Evolutionary conservation across 2,113 vertebrate species (phyloP).

Genomic region (Callorhinus ursinus): DNA sequence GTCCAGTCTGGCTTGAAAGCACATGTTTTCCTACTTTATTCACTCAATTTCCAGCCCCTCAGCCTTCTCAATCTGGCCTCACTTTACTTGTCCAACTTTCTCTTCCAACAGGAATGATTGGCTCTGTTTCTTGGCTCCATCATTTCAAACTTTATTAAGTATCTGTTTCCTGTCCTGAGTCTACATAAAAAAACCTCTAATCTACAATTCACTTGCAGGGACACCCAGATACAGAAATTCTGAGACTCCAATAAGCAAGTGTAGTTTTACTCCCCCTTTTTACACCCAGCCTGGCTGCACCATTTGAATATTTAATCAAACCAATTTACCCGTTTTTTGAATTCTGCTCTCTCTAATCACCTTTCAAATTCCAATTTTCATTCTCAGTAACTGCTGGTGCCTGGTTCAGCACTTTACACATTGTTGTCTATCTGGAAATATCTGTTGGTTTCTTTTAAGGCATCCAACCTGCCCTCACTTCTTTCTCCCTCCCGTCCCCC

Average conservation of each 20-base stretch:
- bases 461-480: neutral
- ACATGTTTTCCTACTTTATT: neutral
- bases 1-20: neutral
- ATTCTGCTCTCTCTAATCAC: neutral
- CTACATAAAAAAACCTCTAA: neutral
- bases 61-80: neutral
- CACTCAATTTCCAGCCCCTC: neutral
- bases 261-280: neutral
- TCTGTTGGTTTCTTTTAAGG: neutral
- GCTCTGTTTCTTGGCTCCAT: neutral
- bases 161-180: neutral
- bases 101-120: neutral
- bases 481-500: fast-evolving
- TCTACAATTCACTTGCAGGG: neutral
- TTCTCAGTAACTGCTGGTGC: neutral
- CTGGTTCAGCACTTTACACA: neutral
- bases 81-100: neutral
- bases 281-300: neutral
- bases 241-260: neutral
- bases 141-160: neutral
- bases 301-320: neutral
- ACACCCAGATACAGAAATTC: neutral
- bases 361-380: neutral
- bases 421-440: neutral
- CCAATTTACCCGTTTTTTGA: neutral